Conservation (phyloP, 2,888 invertebrate species). For the Epicampocera succincta region DNA sequence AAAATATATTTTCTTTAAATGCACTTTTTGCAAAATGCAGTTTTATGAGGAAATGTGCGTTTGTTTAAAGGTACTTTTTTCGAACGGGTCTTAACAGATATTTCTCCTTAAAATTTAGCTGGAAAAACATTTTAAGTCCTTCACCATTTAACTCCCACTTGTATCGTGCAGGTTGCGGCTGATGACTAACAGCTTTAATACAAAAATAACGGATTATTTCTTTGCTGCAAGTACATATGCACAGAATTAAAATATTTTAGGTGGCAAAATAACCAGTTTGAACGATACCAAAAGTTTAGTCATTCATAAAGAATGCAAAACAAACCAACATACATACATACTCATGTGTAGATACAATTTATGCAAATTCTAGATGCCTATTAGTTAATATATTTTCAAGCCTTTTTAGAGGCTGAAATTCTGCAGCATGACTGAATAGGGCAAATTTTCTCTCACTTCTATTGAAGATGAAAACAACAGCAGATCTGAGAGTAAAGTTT, state of each 20-base stretch:
- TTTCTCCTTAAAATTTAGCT: too few species aligned
- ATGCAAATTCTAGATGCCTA: conserved; percentile 3
- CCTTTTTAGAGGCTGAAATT: background rate
- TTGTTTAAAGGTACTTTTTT: too few species aligned
- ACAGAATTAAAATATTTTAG: background rate
- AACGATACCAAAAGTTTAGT: conserved; percentile 23
- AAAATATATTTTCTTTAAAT: too few species aligned
- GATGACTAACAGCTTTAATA: conserved; percentile 9
- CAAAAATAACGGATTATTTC: conserved; percentile 11
- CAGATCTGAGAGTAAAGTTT: too few species aligned
- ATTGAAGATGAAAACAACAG: too few species aligned
- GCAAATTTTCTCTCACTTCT: background rate
- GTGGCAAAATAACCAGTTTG: background rate
- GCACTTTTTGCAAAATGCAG: too few species aligned
- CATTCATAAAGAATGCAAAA: conserved; percentile 44
- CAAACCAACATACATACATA: background rate
- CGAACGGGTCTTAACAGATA: too few species aligned
- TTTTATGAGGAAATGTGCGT: too few species aligned
- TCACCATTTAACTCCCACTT: background rate
- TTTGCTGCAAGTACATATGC: background rate
- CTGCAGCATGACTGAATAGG: background rate
- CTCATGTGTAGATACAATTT: conserved; percentile 1
- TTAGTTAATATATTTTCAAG: conserved; percentile 8
- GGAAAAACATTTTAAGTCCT: background rate
- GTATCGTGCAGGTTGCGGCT: background rate